Evolutionary conservation across 2,888 invertebrate genomes (phyloP), one percentile per base, ranked within the genome.

Genomic region (Celastrina argiolus): DNA sequence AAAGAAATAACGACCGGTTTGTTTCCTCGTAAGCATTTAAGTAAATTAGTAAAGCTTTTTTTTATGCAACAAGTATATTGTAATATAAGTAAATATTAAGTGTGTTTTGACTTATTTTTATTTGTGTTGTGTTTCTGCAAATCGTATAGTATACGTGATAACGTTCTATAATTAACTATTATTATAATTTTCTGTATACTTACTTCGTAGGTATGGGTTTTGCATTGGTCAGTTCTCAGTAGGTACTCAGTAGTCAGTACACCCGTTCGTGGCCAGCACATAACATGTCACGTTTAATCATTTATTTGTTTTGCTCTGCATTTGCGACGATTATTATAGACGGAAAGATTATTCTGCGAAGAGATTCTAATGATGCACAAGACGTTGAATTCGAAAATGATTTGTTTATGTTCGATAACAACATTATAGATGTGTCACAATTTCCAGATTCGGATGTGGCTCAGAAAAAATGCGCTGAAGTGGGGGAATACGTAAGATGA

Each of bases 401-500:
- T 39, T 18, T 12, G 1, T 18, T 36, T 14, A 12, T 14, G 22
- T 39, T 61, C 6, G 61, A 61, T 14, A 61, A 36, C 39, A 61
- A 66, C 56, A 39, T 56, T 28, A 63, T 18, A 36, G 61, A 56
- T 45, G 36, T 45, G 4, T 3, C 34, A 45, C 26, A 63, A 58
- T 26, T 26, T 45, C 58, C 39, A 12, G 31, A 58, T 64, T 59
- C 45, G 8, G 63, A 26, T 14, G 45, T 28, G 36, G 18, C 18
- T 14, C 16, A 59, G 14, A 64, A 66, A 39, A 63, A 66, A 34
- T 68, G 68, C 31, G 66, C 68, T 2, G 59, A 64, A 64, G 66
- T 68, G n/a, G 68, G 68, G 51, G 63, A 68, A 42, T 51, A 65
- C 56, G 65, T 58, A 66, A 39, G 67, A 31, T 18, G 18, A 10